Conservation (phyloP, 1,140 invertebrate genomes). For the Drosophila tristis region DNA sequence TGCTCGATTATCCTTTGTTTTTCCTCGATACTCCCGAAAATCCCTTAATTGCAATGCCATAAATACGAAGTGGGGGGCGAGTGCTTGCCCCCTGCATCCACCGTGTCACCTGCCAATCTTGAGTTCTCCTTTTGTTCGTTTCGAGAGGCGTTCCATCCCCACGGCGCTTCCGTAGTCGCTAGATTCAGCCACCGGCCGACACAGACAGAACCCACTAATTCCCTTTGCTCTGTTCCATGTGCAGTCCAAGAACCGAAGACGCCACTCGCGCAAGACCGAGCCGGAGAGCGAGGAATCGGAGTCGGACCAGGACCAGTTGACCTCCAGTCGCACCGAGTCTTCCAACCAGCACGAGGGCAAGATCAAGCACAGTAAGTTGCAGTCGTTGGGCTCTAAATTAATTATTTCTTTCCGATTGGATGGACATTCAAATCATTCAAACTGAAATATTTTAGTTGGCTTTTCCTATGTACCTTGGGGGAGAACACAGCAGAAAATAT, state of each 20-base stretch:
- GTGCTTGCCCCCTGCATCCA: conserved; percentile 19
- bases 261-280: conserved; percentile 87
- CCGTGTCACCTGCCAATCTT: conserved; percentile 61
- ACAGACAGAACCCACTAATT: conserved; percentile 58
- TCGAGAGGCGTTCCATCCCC: conserved; percentile 60
- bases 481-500: too few species aligned
- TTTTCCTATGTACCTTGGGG: too few species aligned
- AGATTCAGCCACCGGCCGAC: conserved; percentile 23
- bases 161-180: conserved; percentile 74
- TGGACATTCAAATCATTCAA: background rate
- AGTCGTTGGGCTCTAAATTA: background rate
- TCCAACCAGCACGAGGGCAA: conserved; percentile 91
- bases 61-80: conserved; percentile 22
- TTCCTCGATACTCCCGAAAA: conserved; percentile 14
- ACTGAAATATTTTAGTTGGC: background rate
- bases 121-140: conserved; percentile 43
- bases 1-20: conserved; percentile 53
- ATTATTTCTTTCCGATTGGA: background rate
- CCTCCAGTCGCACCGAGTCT: conserved; percentile 90
- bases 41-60: conserved; percentile 68
- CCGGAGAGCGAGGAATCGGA: conserved; percentile 90
- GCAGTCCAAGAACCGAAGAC: conserved; percentile 85
- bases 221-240: conserved; percentile 59
- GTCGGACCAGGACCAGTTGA: conserved; percentile 90
- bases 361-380: conserved; percentile 88